phyloP scores from a whole-genome alignment of 2,113 vertebrate species.

The Falcunculus frontatus region DNA sequence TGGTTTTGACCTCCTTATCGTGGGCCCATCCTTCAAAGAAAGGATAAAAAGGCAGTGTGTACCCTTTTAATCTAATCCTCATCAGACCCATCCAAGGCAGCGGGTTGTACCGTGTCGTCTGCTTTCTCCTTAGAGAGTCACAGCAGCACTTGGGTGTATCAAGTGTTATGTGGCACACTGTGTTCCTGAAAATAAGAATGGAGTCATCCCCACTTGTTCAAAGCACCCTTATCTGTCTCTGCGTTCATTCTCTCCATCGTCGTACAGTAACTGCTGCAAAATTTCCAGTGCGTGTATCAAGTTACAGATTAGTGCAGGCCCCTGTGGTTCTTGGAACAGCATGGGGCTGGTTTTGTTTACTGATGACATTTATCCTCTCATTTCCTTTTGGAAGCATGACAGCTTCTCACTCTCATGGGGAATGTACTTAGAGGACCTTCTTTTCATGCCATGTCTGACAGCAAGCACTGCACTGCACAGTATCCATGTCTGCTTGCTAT shows the following conservation, averaged over 20 bases:
- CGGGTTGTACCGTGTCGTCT: fast-evolving
- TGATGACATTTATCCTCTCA: constrained; percentile 48
- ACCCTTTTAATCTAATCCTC: neutral
- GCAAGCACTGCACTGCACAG: neutral
- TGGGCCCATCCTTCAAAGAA: neutral
- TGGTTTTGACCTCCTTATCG: neutral
- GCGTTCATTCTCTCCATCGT: neutral
- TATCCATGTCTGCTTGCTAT: neutral
- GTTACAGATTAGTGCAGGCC: constrained; percentile 25
- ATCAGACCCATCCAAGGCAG: neutral
- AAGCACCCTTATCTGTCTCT: neutral
- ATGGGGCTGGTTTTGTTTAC: constrained; percentile 53
- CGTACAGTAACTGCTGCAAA: neutral
- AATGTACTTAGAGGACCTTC: constrained; percentile 20
- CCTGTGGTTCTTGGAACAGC: constrained; percentile 13
- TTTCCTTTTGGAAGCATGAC: constrained; percentile 50
- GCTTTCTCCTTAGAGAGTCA: neutral
- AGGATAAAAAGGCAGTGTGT: neutral
- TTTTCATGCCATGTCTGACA: neutral
- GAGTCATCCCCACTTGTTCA: neutral
- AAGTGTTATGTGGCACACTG: neutral
- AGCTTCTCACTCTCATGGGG: constrained; percentile 16
- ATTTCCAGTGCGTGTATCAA: neutral
- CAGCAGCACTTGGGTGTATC: neutral
- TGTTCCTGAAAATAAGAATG: neutral